Evolutionary conservation across 2,113 vertebrate species (phyloP).

Genomic region (Eptesicus fuscus): DNA sequence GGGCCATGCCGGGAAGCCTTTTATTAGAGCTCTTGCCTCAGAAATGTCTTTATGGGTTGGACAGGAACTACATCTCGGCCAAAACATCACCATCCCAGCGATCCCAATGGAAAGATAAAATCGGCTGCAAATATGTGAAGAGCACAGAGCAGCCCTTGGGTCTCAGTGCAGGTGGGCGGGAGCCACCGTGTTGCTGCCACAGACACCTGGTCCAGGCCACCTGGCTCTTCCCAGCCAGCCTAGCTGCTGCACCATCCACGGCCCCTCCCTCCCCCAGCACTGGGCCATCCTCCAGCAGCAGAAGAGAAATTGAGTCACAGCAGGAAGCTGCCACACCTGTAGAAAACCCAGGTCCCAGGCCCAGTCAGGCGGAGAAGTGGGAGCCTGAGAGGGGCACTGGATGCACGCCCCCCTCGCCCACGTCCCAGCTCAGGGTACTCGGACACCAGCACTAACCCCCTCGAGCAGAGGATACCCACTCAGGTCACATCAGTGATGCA

Average conservation of each 20-base stretch:
- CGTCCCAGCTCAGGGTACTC: rapidly evolving
- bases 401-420: background rate
- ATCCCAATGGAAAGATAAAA: background rate
- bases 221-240: background rate
- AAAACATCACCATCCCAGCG: background rate
- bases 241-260: background rate
- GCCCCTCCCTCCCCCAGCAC: background rate
- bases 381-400: background rate
- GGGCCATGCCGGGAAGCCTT: background rate
- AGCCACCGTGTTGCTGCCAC: background rate
- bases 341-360: background rate
- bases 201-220: rapidly evolving
- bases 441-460: background rate
- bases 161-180: background rate
- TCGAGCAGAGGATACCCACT: rapidly evolving
- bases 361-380: background rate
- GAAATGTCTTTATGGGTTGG: slow-evolving; percentile 41
- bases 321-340: background rate
- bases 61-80: background rate
- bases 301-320: background rate
- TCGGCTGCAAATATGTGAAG: background rate
- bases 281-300: background rate
- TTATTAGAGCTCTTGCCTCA: slow-evolving; percentile 45
- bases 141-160: background rate
- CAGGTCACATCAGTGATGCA: background rate